A percentile compares a stretch with the other conserved stretches of the same genome.
These are phyloP conservation scores for Ptyas mucosa DNA, from an alignment of 2,113 vertebrate species.

Conservation along the genomic window DNA sequence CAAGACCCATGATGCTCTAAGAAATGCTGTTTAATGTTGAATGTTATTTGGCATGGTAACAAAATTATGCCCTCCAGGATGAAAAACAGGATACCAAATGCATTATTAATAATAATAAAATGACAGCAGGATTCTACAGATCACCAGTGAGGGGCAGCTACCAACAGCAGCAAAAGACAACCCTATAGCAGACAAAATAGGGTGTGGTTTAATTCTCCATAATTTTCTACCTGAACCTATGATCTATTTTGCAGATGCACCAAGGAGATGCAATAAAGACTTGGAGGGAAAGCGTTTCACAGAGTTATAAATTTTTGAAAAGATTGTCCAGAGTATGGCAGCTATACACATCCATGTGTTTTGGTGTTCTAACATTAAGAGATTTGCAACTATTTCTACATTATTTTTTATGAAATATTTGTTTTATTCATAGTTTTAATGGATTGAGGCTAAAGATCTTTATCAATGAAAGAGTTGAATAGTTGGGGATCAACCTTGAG, in stretches of 20 bases:
- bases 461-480: not conserved
- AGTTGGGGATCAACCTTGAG: not conserved
- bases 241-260: not conserved
- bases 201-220: not conserved
- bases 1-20: not conserved
- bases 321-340: not conserved
- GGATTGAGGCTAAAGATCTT: not conserved
- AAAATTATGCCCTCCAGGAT: not conserved
- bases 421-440: not conserved
- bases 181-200: not conserved
- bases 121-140: not conserved
- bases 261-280: not conserved
- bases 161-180: not conserved
- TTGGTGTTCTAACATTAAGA: not conserved
- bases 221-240: not conserved
- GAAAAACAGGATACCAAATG: not conserved
- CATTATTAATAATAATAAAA: not conserved
- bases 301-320: not conserved
- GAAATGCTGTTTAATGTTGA: not conserved
- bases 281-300: not conserved
- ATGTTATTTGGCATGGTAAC: not conserved
- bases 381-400: not conserved
- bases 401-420: not conserved
- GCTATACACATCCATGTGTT: not conserved
- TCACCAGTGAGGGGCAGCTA: not conserved